phyloP scores from a whole-genome alignment of 2,113 vertebrate species.

The Scomber japonicus region DNA sequence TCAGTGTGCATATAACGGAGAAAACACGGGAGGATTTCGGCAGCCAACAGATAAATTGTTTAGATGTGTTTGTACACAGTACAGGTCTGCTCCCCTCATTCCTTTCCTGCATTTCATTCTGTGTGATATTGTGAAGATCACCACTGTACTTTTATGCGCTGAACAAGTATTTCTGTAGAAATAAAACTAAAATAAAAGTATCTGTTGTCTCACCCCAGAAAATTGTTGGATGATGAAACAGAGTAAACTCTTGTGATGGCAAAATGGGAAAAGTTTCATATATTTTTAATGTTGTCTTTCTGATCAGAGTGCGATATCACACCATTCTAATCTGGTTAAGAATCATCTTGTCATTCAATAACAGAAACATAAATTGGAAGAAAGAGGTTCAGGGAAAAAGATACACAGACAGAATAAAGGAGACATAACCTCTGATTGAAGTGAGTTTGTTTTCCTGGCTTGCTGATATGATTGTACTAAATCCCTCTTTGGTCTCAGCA shows the following conservation, averaged over 20 bases:
- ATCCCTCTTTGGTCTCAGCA: slow-evolving; percentile 48
- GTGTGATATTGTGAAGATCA: slow-evolving; percentile 25
- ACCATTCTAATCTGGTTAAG: neutral
- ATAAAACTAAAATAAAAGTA: slow-evolving; percentile 5
- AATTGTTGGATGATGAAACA: neutral
- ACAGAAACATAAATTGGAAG: slow-evolving; percentile 10
- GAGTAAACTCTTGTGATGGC: neutral
- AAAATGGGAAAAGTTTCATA: neutral
- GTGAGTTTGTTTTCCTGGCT: slow-evolving; percentile 66
- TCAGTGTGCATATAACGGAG: slow-evolving; percentile 25
- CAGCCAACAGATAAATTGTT: slow-evolving; percentile 54
- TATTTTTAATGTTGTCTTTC: slow-evolving; percentile 40
- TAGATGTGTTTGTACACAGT: slow-evolving; percentile 46
- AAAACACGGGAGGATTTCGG: slow-evolving; percentile 39
- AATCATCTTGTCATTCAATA: slow-evolving; percentile 17
- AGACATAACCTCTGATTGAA: slow-evolving; percentile 52
- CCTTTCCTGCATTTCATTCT: slow-evolving; percentile 27
- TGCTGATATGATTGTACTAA: slow-evolving; percentile 57
- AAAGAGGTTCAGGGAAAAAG: neutral
- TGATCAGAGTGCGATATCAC: slow-evolving; percentile 6
- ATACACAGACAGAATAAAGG: slow-evolving; percentile 26
- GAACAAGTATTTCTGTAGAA: neutral
- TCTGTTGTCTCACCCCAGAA: neutral
- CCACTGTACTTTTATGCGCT: neutral
- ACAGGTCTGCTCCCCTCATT: neutral